phyloP scores from a whole-genome alignment of 2,797 vertebrate species.

The Enteromius unitaeniatus region DNA sequence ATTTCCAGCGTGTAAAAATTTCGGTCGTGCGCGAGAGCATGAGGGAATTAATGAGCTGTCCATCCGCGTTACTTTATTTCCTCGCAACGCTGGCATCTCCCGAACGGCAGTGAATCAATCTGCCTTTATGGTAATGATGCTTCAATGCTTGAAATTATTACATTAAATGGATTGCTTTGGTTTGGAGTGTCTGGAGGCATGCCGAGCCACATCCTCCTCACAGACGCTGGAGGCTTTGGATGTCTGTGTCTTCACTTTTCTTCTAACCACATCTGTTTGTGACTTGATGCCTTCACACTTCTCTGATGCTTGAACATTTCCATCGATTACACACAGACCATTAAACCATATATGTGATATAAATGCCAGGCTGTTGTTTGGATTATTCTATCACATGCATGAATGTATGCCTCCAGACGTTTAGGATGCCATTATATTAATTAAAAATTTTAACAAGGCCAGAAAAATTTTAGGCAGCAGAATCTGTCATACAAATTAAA shows the following conservation, averaged over 20 bases:
- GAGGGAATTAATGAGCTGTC: slow-evolving; percentile 80
- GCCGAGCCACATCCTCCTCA: slow-evolving; percentile 28
- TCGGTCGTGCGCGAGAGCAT: slow-evolving; percentile 65
- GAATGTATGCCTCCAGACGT: slow-evolving; percentile 12
- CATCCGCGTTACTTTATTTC: slow-evolving; percentile 77
- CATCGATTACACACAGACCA: slow-evolving; percentile 41
- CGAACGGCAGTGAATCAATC: slow-evolving; percentile 75
- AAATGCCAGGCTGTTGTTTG: slow-evolving; percentile 25
- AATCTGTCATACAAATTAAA: neutral
- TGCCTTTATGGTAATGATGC: slow-evolving; percentile 76
- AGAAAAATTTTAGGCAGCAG: neutral
- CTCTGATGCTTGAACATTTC: slow-evolving; percentile 30
- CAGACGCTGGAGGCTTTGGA: slow-evolving; percentile 41
- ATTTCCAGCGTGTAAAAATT: slow-evolving; percentile 72
- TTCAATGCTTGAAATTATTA: slow-evolving; percentile 71
- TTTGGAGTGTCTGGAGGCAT: slow-evolving; percentile 61
- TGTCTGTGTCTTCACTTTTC: slow-evolving; percentile 44
- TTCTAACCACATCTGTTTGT: slow-evolving; percentile 51
- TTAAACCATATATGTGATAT: slow-evolving; percentile 42
- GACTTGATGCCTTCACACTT: slow-evolving; percentile 30
- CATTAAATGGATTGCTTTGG: slow-evolving; percentile 72
- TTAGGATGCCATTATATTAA: slow-evolving; percentile 22
- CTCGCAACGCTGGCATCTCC: slow-evolving; percentile 69
- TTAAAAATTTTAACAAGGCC: neutral
- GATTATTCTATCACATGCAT: slow-evolving; percentile 27